phyloP scores from a whole-genome alignment of 2,113 vertebrate species.

The Pteropus alecto region DNA sequence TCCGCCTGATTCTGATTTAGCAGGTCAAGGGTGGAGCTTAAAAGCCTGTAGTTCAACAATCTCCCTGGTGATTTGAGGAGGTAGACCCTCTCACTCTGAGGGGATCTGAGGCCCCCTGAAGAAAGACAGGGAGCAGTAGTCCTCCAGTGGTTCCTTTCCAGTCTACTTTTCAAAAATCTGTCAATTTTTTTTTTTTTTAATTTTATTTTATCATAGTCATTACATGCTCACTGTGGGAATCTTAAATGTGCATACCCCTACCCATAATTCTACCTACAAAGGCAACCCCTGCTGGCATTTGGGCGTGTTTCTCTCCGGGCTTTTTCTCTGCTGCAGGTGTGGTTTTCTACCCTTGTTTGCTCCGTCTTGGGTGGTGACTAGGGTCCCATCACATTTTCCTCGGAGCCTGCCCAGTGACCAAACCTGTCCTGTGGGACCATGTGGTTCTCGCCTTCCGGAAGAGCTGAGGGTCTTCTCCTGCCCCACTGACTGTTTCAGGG shows the following conservation, averaged over 20 bases:
- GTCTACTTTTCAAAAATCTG: neutral
- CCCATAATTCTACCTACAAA: neutral
- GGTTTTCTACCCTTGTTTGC: neutral
- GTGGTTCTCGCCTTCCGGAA: neutral
- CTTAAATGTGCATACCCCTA: neutral
- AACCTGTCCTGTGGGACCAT: rapidly evolving
- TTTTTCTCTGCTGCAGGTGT: neutral
- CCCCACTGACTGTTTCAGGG: conserved; percentile 84
- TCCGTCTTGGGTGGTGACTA: neutral
- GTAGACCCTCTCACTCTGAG: neutral
- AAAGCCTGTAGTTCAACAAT: neutral
- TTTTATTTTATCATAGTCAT: neutral
- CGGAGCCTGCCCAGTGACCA: rapidly evolving
- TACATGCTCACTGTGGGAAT: neutral
- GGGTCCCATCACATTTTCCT: neutral
- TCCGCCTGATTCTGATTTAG: neutral
- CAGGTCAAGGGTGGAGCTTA: neutral
- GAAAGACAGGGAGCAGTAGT: neutral
- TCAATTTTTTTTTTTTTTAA: neutral
- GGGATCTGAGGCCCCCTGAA: neutral
- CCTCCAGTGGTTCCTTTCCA: neutral
- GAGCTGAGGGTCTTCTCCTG: neutral
- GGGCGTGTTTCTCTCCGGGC: neutral
- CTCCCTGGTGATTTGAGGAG: neutral
- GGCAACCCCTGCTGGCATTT: neutral